Conservation (phyloP, 2,113 vertebrate genomes). For the Hyaena hyaena region DNA sequence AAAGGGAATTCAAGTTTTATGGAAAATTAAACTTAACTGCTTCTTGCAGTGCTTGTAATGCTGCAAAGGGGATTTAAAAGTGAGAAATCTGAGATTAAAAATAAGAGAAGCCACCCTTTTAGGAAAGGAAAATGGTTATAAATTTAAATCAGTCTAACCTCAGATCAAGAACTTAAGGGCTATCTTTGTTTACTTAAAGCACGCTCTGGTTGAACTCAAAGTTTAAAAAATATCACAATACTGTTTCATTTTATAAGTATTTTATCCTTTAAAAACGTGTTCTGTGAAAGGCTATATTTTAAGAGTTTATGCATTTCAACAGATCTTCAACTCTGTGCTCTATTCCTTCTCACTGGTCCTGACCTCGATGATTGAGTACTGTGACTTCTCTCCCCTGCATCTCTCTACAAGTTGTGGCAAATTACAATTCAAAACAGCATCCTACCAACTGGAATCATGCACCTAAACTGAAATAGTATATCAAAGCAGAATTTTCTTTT, state of each 20-base stretch:
- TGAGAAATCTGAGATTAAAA: constrained; percentile 4
- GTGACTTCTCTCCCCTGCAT: not conserved
- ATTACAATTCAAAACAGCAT: constrained; percentile 54
- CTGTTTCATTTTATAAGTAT: constrained; percentile 18
- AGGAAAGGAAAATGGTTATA: constrained; percentile 4
- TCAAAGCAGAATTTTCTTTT: constrained; percentile 35
- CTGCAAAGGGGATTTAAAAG: not conserved
- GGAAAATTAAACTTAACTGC: not conserved
- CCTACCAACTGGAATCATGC: not conserved
- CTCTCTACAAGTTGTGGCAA: constrained; percentile 9
- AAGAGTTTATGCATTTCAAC: constrained; percentile 20
- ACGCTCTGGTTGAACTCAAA: constrained; percentile 23
- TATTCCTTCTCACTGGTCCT: not conserved
- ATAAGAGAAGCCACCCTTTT: not conserved
- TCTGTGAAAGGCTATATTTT: constrained; percentile 48
- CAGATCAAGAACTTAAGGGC: not conserved
- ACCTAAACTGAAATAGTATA: not conserved
- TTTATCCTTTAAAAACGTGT: not conserved
- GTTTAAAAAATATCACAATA: not conserved
- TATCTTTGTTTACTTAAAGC: constrained; percentile 44
- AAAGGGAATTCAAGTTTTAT: constrained; percentile 29
- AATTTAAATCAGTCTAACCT: constrained; percentile 52
- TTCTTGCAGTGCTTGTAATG: constrained; percentile 36
- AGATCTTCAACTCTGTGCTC: not conserved
- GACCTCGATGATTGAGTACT: not conserved